Base-by-base conservation (phyloP, 35 echinoderm and acorn worm species). In the Ptychodera flava region DNA sequence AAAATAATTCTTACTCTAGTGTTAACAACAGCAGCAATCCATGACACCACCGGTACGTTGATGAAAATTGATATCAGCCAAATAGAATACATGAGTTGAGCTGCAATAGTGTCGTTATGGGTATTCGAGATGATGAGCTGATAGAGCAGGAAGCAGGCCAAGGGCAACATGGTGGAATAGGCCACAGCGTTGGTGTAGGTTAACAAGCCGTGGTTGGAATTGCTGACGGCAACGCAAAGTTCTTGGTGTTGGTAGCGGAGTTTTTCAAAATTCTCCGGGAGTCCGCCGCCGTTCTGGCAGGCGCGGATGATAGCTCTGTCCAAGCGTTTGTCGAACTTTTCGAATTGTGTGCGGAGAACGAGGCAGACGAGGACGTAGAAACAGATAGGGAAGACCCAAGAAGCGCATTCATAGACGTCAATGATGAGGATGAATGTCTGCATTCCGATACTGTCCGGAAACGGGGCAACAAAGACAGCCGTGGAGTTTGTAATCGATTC, bases 1-100 rank as follows among this genome's bases (percentile, higher is more conserved):
- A 12, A 22, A 64, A 64, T 64, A 64, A 12, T 33, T 36, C 79
- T 83, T 88, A 95, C 93, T 90, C 77, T 89, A 28, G 90, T 77
- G 83, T 90, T 95, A 16, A 89, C 78, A 30, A 95, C 36, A 28
- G 93, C 86, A 28, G 93, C 93, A 29, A 86, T 86, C 93, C 93
- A 95, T 28, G 93, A 95, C 27, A 92, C 90, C 6, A 95, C 86
- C 10, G 84, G 83, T 45, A 95, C 86, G 36, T 95, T 95, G 79
- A 95, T 82, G 36, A 95, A 95, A 35, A 95, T 95, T 0, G 86
- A 92, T 31, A 86, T 35, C 30, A 95, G 37, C 93, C 93, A 95
- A 16, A 87, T 88, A 10, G 15, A 33, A 64, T 95, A 95, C 87
- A 95, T 92, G 33, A 95, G 37, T 64, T 88, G 89, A 30, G 82